phyloP scores from a whole-genome alignment of 2,797 vertebrate genomes.

The Falco berigora region DNA sequence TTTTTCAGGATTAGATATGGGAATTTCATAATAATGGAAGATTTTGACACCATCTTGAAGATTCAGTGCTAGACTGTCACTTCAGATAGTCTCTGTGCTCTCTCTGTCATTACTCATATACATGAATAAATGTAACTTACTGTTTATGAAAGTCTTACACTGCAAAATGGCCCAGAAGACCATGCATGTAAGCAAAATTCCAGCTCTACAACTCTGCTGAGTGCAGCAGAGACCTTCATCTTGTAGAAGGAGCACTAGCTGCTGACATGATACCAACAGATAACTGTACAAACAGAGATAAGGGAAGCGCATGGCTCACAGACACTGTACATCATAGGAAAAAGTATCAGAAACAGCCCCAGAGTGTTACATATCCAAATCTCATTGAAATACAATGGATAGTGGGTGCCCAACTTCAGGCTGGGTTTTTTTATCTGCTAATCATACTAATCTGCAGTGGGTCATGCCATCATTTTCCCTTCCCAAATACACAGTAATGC shows the following conservation, averaged over 20 bases:
- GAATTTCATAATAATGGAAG: not conserved
- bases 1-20: not conserved
- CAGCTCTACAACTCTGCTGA: not conserved
- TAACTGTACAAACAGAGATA: no score
- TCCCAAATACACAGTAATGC: not conserved
- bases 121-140: not conserved
- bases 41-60: not conserved
- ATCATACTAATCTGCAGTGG: not conserved
- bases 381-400: rapidly evolving
- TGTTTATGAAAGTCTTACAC: not conserved
- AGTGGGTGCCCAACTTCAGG: not conserved
- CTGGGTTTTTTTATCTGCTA: not conserved
- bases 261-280: not conserved
- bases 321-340: not conserved
- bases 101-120: not conserved
- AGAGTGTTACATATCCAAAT: not conserved
- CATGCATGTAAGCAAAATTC: not conserved
- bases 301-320: not conserved
- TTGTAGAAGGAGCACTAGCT: not conserved
- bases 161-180: not conserved
- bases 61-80: not conserved
- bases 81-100: not conserved
- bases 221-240: not conserved
- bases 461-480: not conserved
- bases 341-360: not conserved